These are phyloP conservation scores for Cyrtorhinus lividipennis DNA, from an alignment of 1,140 invertebrate species.

Conservation along the genomic window DNA sequence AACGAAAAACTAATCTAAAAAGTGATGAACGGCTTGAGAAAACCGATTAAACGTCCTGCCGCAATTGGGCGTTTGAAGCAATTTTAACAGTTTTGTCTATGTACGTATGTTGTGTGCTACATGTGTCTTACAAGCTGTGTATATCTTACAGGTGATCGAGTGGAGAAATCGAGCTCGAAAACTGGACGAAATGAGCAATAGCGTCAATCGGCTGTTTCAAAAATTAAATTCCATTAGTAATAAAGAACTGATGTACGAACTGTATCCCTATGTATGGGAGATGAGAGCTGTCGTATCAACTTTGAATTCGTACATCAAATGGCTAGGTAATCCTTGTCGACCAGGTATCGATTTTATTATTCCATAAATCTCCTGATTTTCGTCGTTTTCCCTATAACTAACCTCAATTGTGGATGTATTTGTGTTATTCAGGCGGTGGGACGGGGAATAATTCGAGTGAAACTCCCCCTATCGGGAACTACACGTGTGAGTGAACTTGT, in stretches of 20 bases:
- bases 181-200: conserved; percentile 58
- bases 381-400: not conserved
- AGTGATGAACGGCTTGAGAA: no score
- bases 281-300: conserved; percentile 76
- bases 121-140: no score
- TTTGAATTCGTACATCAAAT: conserved; percentile 83
- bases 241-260: conserved; percentile 73
- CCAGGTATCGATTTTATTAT: conserved; percentile 20
- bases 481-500: conserved; percentile 67
- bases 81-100: no score
- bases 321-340: conserved; percentile 54
- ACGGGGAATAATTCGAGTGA: conserved; percentile 4
- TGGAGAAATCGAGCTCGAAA: conserved; percentile 68
- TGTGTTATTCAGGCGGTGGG: conserved; percentile 16
- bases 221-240: conserved; percentile 66
- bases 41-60: no score
- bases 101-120: no score
- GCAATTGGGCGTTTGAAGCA: no score
- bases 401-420: not conserved
- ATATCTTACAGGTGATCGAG: conserved; percentile 54
- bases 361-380: not conserved
- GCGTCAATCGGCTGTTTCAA: conserved; percentile 53
- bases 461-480: conserved; percentile 43
- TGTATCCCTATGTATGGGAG: conserved; percentile 92
- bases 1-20: no score